Evolutionary conservation across 2,113 vertebrate genomes (phyloP), one percentile per base, ranked within the genome.

Genomic region (Neomonachus schauinslandi): DNA sequence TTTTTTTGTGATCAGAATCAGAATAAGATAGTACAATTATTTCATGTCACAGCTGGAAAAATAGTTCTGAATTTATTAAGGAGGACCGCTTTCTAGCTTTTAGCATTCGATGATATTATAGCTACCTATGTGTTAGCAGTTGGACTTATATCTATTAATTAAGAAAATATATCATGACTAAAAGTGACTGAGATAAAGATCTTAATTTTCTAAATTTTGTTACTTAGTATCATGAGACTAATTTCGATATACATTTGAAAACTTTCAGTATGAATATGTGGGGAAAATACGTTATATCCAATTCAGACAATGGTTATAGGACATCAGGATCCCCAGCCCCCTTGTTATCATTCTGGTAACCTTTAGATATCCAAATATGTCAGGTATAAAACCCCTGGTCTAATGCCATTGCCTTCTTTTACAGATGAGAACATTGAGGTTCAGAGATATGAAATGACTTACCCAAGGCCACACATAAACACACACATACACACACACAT

Each of bases 1-100:
- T 51, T 24, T 39, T 97, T 97, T 72, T 92, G 36, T 93, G 39
- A 69, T 33, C 46, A 76, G 57, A 92, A 59, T 36, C 33, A 82
- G 69, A 85, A 94, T 63, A 86, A 77, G 16, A 57, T 2, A 59
- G 39, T 33, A 36, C 3, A 76, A 57, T 79, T 71, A 59, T 79
- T 82, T 92, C 46, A 67, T 49, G 59, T 69, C 19, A 71, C 9
- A 59, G 31, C 26, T 77, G 18, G 16, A 33, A 92, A 95, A 76
- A 57, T 12, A 19, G 1, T 71, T 82, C 26, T 3, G 21, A 42
- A 10, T 11, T 72, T 82, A 81, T 87, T 76, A 87, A 87, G 74
- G 4, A 55, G 33, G 16, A 57, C 21, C 1, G 39, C 69, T 84
- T 97, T 87, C 53, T 79, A 77, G 59, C n/a, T 63, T 95, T 95